These are phyloP conservation scores for Drosophila peninsularis DNA, from an alignment of 2,888 invertebrate genomes.

Conservation along the genomic window DNA sequence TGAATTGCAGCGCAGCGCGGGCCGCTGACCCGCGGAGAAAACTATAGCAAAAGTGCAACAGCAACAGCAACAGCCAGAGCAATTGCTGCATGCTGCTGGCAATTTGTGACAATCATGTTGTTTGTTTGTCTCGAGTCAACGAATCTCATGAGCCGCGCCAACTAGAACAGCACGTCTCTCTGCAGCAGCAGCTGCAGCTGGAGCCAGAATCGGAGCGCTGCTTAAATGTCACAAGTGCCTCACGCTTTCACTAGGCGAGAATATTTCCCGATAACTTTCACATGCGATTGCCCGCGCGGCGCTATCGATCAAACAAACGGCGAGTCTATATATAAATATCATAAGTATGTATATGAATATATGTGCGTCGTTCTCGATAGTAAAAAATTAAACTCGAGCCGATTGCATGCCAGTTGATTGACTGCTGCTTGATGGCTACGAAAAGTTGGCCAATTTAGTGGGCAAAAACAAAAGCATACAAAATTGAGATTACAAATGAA, in stretches of 20 bases:
- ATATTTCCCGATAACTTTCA: conserved; percentile 70
- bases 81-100: conserved; percentile 51
- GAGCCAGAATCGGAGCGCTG: conserved; percentile 19
- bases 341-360: not conserved
- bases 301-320: conserved; percentile 68
- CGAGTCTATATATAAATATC: not conserved
- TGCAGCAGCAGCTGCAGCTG: conserved; percentile 53
- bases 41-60: conserved; percentile 63
- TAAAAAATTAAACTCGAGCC: conserved; percentile 29
- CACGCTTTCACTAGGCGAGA: conserved; percentile 71
- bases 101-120: conserved; percentile 75
- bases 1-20: conserved; percentile 61
- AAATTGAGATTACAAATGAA: conserved; percentile 62
- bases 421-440: conserved; percentile 44
- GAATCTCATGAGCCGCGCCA: conserved; percentile 26
- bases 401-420: conserved; percentile 63
- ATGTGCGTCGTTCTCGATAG: conserved; percentile 25
- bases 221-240: conserved; percentile 60
- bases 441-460: conserved; percentile 70
- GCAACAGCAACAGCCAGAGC: conserved; percentile 27
- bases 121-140: conserved; percentile 39
- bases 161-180: conserved; percentile 48
- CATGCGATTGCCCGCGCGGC: conserved; percentile 51
- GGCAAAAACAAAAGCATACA: conserved; percentile 32
- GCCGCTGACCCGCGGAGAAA: conserved; percentile 71